Evolutionary conservation across 2,888 invertebrate species (phyloP), one percentile per base, ranked within the genome.

Genomic region (Leptinotarsa tumamoca): DNA sequence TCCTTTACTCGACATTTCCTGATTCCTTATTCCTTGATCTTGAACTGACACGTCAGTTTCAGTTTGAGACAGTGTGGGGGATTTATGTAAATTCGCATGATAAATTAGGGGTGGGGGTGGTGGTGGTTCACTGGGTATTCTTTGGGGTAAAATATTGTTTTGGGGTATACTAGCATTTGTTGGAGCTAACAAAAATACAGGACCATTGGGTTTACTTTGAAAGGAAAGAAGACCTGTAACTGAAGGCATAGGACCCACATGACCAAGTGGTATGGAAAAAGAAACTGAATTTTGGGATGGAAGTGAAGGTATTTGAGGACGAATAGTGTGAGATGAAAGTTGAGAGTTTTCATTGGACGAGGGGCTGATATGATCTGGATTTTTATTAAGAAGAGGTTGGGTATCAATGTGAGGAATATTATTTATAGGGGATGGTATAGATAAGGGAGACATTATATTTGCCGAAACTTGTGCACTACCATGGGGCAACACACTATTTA

Each of bases 241-340:
- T 21, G 63, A 18, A 63, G 63, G 63, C 33, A 63, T 63, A 17
- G 63, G 43, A 18, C 63, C 63, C 33, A 27, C n/a, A 33, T 33
- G 43, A 43, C 43, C n/a, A 15, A n/a, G 10, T 15, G 63, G 63
- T n/a, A 63, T 63, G 5, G 63, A 63, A 63, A 63, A 33, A 27
- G 33, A n/a, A 33, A 14, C 21, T 58, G 58, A 23, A 14, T 58
- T 21, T 23, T 58, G 58, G 18, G 58, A 21, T 23, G 58, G 21
- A n/a, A 33, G 33, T 27, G 15, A 43, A 17, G 63, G 33, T 63
- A 43, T 23, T 58, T 21, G 21, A 23, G 18, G 23, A 23, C 3
- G 58, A 21, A 4, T 18, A 23, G 4, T 58, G 15, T 14, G 23
- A 4, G 14, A 23, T 23, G 43, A 10, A 43, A 43, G 10, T 43